These are phyloP conservation scores for Blastobasis adustella DNA, from an alignment of 2,888 invertebrate genomes.

Conservation along the genomic window DNA sequence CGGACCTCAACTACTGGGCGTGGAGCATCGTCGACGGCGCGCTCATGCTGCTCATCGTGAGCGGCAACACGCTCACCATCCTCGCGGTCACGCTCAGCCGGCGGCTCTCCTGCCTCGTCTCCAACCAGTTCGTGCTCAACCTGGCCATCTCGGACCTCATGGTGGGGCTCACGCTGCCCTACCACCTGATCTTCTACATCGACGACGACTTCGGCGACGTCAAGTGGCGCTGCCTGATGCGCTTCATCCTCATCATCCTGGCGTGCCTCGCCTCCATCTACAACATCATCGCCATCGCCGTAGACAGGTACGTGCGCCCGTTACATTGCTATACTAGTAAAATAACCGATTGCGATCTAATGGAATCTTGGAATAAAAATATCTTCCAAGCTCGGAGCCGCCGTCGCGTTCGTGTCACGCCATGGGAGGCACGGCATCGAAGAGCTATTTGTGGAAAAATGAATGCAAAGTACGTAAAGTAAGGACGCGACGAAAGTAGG, in stretches of 20 bases:
- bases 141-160: slow-evolving; percentile 86
- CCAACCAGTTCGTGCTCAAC: slow-evolving; percentile 86
- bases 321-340: too few species aligned
- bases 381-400: slow-evolving; percentile 11
- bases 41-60: slow-evolving; percentile 79
- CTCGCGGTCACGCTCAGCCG: slow-evolving; percentile 82
- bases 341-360: too few species aligned
- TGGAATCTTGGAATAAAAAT: slow-evolving; percentile 11
- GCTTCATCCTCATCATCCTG: slow-evolving; percentile 83
- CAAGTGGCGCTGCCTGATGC: slow-evolving; percentile 79
- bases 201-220: slow-evolving; percentile 74
- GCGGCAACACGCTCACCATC: slow-evolving; percentile 85
- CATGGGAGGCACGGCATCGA: slow-evolving; percentile 12
- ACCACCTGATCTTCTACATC: slow-evolving; percentile 85
- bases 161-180: slow-evolving; percentile 85
- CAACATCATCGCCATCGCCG: slow-evolving; percentile 85
- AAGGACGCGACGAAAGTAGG: too few species aligned
- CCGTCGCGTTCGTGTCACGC: slow-evolving; percentile 18
- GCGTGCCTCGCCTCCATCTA: slow-evolving; percentile 87
- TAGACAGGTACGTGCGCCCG: slow-evolving; percentile 73
- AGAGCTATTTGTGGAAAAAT: too few species aligned
- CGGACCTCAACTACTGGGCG: slow-evolving; percentile 66
- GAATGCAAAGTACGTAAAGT: too few species aligned
- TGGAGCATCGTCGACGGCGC: slow-evolving; percentile 81
- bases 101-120: slow-evolving; percentile 79